A percentile compares a stretch with the other conserved stretches of the same genome.
Conservation (phyloP, 1,140 invertebrate genomes). For the Manduca sexta region DNA sequence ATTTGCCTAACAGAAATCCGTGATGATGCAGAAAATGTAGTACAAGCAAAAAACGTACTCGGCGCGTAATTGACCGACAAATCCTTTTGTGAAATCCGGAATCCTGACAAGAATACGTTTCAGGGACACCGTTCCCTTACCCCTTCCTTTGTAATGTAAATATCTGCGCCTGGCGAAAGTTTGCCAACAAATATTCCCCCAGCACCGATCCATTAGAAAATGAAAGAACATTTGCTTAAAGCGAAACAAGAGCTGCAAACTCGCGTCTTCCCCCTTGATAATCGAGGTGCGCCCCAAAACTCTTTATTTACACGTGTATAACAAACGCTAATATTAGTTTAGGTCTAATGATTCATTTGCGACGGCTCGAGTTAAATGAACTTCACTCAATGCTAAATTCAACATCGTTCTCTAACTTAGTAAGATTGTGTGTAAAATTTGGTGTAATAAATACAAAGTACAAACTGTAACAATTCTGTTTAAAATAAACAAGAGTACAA, state of each 20-base stretch:
- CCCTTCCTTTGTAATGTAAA: slow-evolving; percentile 60
- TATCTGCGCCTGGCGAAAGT: slow-evolving; percentile 46
- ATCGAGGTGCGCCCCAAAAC: slow-evolving; percentile 25
- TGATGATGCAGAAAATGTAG: neutral
- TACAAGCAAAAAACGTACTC: slow-evolving; percentile 34
- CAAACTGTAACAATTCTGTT: neutral
- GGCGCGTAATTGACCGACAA: slow-evolving; percentile 48
- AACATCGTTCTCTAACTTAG: neutral
- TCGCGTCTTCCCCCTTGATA: slow-evolving; percentile 17
- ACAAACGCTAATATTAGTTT: slow-evolving; percentile 44
- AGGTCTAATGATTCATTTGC: slow-evolving; percentile 47
- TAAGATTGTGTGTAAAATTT: neutral
- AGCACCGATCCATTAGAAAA: slow-evolving; percentile 58
- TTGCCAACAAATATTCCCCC: slow-evolving; percentile 53
- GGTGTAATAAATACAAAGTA: neutral
- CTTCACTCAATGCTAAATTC: neutral
- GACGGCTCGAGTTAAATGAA: slow-evolving; percentile 15
- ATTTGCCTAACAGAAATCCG: too few relatives aligned
- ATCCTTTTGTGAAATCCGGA: slow-evolving; percentile 45
- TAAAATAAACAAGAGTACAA: neutral
- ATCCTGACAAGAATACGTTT: slow-evolving; percentile 51
- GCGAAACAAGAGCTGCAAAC: slow-evolving; percentile 31
- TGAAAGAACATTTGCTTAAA: slow-evolving; percentile 51
- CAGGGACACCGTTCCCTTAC: slow-evolving; percentile 44
- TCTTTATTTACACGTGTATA: slow-evolving; percentile 28